A percentile compares a stretch with the other conserved stretches of the same genome.
phyloP scores from a whole-genome alignment of 2,113 vertebrate species.

The Stegastes partitus region DNA sequence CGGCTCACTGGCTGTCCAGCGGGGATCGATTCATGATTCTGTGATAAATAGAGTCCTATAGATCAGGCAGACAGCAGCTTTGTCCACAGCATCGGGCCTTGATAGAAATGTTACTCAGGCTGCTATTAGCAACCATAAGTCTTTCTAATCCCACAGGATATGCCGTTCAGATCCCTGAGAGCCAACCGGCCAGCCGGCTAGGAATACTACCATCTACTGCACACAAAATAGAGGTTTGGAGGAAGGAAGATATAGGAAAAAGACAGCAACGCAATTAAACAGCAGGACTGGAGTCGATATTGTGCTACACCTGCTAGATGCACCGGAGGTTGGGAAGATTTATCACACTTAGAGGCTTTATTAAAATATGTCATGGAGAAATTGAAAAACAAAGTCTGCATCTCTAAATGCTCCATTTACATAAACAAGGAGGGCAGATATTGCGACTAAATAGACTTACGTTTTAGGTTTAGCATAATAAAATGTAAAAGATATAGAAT shows the following conservation, averaged over 20 bases:
- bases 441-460: too few relatives aligned
- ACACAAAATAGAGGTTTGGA: conserved; percentile 23
- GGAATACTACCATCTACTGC: conserved; percentile 35
- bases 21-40: conserved; percentile 53
- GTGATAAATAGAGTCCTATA: conserved; percentile 67
- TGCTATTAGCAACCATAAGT: conserved; percentile 58
- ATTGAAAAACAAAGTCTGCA: conserved; percentile 43
- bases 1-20: conserved; percentile 12
- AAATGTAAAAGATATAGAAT: not conserved
- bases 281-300: conserved; percentile 34
- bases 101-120: conserved; percentile 59
- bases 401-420: not conserved
- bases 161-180: conserved; percentile 19
- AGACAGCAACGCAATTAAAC: conserved; percentile 55
- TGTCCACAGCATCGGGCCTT: conserved; percentile 44
- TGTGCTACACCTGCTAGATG: conserved; percentile 14
- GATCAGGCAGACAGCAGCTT: conserved; percentile 61
- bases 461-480: too few relatives aligned
- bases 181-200: conserved; percentile 3
- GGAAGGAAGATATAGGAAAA: conserved; percentile 14
- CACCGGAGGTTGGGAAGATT: conserved; percentile 28
- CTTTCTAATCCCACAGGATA: conserved; percentile 56
- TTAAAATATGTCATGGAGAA: conserved; percentile 47
- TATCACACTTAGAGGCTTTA: conserved; percentile 59
- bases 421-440: too few relatives aligned